Percentiles rank a stretch among this genome's conserved stretches.
These are phyloP conservation scores for Malurus splendens DNA, from an alignment of 2,797 vertebrate species.

Conservation along the genomic window DNA sequence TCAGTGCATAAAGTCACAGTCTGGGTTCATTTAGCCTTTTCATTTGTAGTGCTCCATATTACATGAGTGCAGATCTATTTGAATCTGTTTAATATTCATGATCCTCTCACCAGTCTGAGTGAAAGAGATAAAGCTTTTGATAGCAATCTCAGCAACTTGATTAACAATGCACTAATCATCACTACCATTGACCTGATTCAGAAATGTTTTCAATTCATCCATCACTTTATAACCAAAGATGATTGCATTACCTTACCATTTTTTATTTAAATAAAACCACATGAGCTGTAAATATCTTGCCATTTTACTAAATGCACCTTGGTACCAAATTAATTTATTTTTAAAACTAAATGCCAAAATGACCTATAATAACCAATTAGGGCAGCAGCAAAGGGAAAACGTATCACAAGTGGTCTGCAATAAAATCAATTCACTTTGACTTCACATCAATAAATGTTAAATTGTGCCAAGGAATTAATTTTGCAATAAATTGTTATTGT, in stretches of 20 bases:
- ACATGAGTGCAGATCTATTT: constrained; percentile 77
- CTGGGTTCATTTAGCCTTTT: constrained; percentile 77
- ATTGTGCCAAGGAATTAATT: constrained; percentile 81
- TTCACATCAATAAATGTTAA: constrained; percentile 77
- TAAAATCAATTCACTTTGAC: constrained; percentile 75
- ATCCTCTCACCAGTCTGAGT: constrained; percentile 77
- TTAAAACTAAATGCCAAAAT: constrained; percentile 77
- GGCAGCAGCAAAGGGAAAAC: constrained; percentile 59
- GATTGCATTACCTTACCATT: constrained; percentile 80
- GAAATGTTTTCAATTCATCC: constrained; percentile 79
- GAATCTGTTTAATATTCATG: constrained; percentile 85
- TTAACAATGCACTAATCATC: constrained; percentile 87
- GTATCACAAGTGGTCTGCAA: constrained; percentile 66
- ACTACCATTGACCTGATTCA: constrained; percentile 83
- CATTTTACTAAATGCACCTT: constrained; percentile 72
- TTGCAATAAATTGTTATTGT: constrained; percentile 80
- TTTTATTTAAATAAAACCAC: constrained; percentile 79
- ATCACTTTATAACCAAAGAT: constrained; percentile 78
- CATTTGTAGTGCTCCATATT: constrained; percentile 78
- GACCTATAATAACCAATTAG: constrained; percentile 81
- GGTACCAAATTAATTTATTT: constrained; percentile 77
- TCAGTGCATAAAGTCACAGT: constrained; percentile 70
- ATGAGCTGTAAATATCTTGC: constrained; percentile 75
- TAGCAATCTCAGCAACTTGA: constrained; percentile 83
- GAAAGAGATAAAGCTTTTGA: constrained; percentile 81